Base-by-base conservation (phyloP, 2,113 vertebrate species). In the Pachypanchax playfairii region DNA sequence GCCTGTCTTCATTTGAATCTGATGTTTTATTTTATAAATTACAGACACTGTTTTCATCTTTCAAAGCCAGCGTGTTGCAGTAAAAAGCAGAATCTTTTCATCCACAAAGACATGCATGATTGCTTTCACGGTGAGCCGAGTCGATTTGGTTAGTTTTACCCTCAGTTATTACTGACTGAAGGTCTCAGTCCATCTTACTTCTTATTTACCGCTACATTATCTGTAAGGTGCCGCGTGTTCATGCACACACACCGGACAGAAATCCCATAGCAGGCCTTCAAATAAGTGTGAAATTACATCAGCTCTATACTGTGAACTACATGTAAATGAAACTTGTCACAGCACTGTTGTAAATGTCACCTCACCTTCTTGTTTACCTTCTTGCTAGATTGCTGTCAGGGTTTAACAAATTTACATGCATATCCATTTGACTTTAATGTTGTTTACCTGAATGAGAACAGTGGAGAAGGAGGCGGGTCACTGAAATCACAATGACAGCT, bases 171-270 rank as follows among this genome's bases (percentile, higher is more conserved):
- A 82, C 80, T 71, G 73, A 82, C 79, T 82, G 69, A 58, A 82
- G 81, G 81, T 82, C 83, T 73, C 68, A 71, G 78, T 80, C 76
- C 64, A 58, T 28, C 52, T 71, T 62, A 70, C 49, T 78, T 82
- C 83, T 85, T 85, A 84, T 87, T 87, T 85, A 84, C 83, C 76
- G 85, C 81, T 70, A 80, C 83, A 82, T 85, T 84, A 87, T 74
- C 4, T 47, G 70, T 1, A 59, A 72, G 53, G 66, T 49, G 33
- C 41, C 3, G 38, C 2, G 18, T 47, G 60, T 53, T 57, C 70
- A 58, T 64, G 61, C 13, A 48, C 68, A 50, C 77, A 10, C 28
- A 43, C 22, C 79, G 55, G 62, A 65, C 38, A 54, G 75, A 77
- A 83, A 76, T 67, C 57, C 60, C 53, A 20, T 74, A 58, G 78